Percentiles rank a stretch among this genome's conserved stretches.
Evolutionary conservation across 1,140 invertebrate genomes (phyloP).

Genomic region (Nasonia longicornis): DNA sequence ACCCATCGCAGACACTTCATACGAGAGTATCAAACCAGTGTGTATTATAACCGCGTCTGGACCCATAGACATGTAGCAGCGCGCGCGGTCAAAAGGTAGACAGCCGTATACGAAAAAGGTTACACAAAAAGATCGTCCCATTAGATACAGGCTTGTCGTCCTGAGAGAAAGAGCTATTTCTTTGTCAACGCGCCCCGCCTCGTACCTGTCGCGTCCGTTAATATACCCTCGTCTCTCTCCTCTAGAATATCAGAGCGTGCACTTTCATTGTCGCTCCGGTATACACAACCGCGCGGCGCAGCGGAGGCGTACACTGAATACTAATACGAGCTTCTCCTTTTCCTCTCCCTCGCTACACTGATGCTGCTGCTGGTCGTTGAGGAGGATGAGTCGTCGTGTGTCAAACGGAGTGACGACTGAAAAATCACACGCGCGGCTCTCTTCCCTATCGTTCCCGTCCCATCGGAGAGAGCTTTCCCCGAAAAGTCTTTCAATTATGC

Average conservation of each 20-base stretch:
- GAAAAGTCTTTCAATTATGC: background rate
- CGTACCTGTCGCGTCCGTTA: conserved; percentile 29
- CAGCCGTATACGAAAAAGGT: background rate
- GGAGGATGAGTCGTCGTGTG: conserved; percentile 38
- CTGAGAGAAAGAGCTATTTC: conserved; percentile 6
- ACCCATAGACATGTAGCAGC: background rate
- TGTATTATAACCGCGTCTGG: background rate
- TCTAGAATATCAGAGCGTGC: conserved; percentile 18
- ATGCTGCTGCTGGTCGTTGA: background rate
- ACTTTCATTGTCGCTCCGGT: conserved; percentile 9
- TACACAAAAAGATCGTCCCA: conserved; percentile 35
- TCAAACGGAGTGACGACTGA: conserved; percentile 34
- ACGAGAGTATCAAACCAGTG: background rate
- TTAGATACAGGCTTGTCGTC: conserved; percentile 17
- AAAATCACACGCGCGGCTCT: conserved; percentile 11
- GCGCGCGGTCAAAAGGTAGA: background rate
- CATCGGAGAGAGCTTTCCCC: background rate
- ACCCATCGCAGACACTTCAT: background rate
- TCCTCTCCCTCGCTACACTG: background rate
- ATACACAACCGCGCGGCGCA: background rate
- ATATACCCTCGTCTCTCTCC: conserved; percentile 24
- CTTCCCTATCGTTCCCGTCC: background rate
- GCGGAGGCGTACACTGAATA: conserved; percentile 25
- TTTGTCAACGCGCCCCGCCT: conserved; percentile 33
- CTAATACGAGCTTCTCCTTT: conserved; percentile 26